Percentiles rank a stretch among this genome's conserved stretches.
Evolutionary conservation across 2,888 invertebrate species (phyloP).

Genomic region (Amphipyra berbera): DNA sequence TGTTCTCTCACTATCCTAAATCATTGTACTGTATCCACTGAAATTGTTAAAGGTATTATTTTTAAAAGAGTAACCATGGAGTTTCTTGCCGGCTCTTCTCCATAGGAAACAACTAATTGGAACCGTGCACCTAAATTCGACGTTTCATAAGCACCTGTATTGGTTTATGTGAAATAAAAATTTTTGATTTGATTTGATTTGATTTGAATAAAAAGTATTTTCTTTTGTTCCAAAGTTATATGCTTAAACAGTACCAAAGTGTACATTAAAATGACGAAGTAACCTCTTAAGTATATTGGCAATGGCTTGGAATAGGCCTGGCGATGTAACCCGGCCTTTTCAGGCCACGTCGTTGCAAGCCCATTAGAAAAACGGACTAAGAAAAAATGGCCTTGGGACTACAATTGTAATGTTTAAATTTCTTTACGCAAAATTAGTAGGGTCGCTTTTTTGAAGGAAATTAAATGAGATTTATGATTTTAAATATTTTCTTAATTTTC

Average conservation of each 20-base stretch:
- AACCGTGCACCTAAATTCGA: too few species aligned
- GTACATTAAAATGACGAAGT: neutral
- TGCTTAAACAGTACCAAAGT: neutral
- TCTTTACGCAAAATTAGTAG: neutral
- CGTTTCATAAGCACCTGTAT: too few species aligned
- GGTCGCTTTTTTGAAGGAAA: neutral
- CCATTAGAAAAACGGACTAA: neutral
- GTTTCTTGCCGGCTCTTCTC: too few species aligned
- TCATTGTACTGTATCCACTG: too few species aligned
- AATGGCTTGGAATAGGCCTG: neutral
- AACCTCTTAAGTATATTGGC: neutral
- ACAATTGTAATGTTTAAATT: neutral
- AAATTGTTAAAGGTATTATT: too few species aligned
- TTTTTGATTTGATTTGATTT: too few species aligned
- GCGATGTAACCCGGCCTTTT: neutral
- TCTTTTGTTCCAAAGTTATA: neutral
- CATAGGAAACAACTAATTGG: too few species aligned
- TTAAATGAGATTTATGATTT: neutral
- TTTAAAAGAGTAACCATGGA: too few species aligned
- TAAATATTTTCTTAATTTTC: too few species aligned
- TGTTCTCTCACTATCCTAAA: too few species aligned
- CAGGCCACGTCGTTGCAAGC: neutral
- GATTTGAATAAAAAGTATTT: too few species aligned
- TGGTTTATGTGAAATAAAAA: too few species aligned
- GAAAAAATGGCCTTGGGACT: neutral